These are phyloP conservation scores for Drosophila borborema DNA, from an alignment of 2,888 invertebrate species.

Conservation along the genomic window DNA sequence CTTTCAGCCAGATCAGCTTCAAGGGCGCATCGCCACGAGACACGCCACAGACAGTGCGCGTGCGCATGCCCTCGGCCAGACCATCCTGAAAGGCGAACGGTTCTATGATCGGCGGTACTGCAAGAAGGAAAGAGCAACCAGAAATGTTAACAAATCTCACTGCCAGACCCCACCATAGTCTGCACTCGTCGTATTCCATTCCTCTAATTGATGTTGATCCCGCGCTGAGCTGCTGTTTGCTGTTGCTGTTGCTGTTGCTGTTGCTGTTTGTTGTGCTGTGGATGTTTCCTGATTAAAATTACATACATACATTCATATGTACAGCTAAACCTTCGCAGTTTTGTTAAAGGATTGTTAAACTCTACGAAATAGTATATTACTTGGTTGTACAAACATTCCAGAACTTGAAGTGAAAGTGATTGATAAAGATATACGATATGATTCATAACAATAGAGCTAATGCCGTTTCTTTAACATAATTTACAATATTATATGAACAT, in stretches of 20 bases:
- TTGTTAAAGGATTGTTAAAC: slow-evolving; percentile 65
- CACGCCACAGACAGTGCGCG: slow-evolving; percentile 92
- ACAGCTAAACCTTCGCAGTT: slow-evolving; percentile 80
- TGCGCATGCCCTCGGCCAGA: slow-evolving; percentile 92
- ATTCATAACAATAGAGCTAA: slow-evolving; percentile 32
- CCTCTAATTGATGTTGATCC: slow-evolving; percentile 19
- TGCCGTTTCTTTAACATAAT: slow-evolving; percentile 41
- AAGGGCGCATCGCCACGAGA: slow-evolving; percentile 93
- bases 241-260: slow-evolving; percentile 12
- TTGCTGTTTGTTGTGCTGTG: background rate
- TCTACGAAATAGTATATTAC: slow-evolving; percentile 53
- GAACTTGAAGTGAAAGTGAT: slow-evolving; percentile 62
- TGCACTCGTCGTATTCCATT: slow-evolving; percentile 4
- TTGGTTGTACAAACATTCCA: slow-evolving; percentile 77
- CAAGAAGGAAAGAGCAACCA: slow-evolving; percentile 83
- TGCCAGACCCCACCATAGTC: slow-evolving; percentile 5
- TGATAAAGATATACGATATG: slow-evolving; percentile 44
- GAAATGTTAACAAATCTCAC: slow-evolving; percentile 53
- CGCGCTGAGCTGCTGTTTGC: slow-evolving; percentile 62
- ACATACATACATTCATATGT: slow-evolving; percentile 34
- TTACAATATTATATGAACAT: slow-evolving; percentile 41
- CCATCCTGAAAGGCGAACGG: slow-evolving; percentile 94
- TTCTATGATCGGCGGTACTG: slow-evolving; percentile 94
- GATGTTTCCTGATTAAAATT: slow-evolving; percentile 6
- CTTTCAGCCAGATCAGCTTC: slow-evolving; percentile 93